Evolutionary conservation across 2,888 invertebrate species (phyloP), one percentile per base, ranked within the genome.

Genomic region (Polymixis flavicincta): DNA sequence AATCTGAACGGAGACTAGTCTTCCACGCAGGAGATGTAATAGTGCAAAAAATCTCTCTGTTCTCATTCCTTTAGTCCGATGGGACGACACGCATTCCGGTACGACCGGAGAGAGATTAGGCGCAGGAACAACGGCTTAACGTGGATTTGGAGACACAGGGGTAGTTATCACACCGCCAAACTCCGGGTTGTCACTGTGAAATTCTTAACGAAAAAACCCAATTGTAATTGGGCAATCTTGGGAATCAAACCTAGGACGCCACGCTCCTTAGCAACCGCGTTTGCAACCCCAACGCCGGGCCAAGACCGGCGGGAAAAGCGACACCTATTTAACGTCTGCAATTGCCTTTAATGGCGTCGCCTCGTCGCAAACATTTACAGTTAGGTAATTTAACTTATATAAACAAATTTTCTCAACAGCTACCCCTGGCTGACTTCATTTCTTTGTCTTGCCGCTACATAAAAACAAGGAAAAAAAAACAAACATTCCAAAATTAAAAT

Each of bases 391-490:
- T 42, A n/a, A 19, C 45, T 74, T 5, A 25, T 22, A 57, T 32
- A 57, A 72, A 74, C 5, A 0, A 37, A 48, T 19, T 68, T 68
- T 45, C 2, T 17, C 22, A 17, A 37, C 59, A 37, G 1, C 13
- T 3, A 50, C 13, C 13, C 17, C 25, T 74, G 0, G 1, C 32
- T 52, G n/a, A 28, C 48, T 42, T 59, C 19, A n/a, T 77, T 19
- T 22, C 17, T 59, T 65, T 25, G 11, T 50, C 19, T 57, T 22
- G 32, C 37, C 13, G 17, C 13, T 22, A 42, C 17, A 50, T 7
- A n/a, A 74, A 73, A 60, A 74, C 50, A 22, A 66, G 13, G 9
- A 17, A 78, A 78, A 64, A 4, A 32, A 76, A 59, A 59, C 17
- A 64, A 59, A 7, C 28, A 32, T 32, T 45, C 45, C 54, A 78